These are phyloP conservation scores for Brachionus angularis DNA, from an alignment of 1,140 invertebrate genomes.

Conservation along the genomic window DNA sequence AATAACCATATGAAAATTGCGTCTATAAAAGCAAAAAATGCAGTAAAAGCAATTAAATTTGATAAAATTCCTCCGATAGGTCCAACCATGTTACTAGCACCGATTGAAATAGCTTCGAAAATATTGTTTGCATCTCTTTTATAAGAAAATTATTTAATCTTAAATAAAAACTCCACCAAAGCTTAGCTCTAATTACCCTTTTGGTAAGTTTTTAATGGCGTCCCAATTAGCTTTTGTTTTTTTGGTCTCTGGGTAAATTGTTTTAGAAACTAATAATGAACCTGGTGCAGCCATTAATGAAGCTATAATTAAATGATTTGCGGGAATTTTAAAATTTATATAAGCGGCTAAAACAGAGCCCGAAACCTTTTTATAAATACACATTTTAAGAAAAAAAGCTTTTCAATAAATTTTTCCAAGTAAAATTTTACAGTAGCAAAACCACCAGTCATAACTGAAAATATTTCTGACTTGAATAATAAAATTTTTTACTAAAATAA, in stretches of 20 bases:
- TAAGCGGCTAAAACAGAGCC: conserved; percentile 30
- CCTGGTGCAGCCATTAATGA: conserved; percentile 46
- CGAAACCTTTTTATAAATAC: no score
- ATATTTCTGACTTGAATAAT: conserved; percentile 63
- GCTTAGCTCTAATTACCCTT: conserved; percentile 2
- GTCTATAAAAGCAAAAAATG: conserved; percentile 39
- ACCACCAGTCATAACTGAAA: conserved; percentile 84
- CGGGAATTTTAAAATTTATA: conserved; percentile 27
- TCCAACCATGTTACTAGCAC: conserved; percentile 21
- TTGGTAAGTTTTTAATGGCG: conserved; percentile 3
- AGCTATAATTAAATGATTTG: conserved; percentile 46
- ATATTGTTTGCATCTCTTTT: conserved; percentile 32
- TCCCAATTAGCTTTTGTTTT: conserved; percentile 37
- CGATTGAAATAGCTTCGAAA: conserved; percentile 39
- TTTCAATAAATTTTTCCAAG: no score
- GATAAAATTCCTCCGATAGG: conserved; percentile 20
- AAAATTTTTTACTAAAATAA: neutral
- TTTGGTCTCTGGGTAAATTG: conserved; percentile 46
- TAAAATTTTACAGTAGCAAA: conserved; percentile 87
- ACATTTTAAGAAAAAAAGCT: no score
- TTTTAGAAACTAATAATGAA: conserved; percentile 45
- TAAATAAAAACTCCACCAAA: neutral
- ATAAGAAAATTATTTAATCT: neutral
- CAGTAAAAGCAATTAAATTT: conserved; percentile 40
- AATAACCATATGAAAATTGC: conserved; percentile 27